Percentiles rank a stretch among this genome's conserved stretches.
Evolutionary conservation across 2,888 invertebrate genomes (phyloP).

Genomic region (Macaria liturata): DNA sequence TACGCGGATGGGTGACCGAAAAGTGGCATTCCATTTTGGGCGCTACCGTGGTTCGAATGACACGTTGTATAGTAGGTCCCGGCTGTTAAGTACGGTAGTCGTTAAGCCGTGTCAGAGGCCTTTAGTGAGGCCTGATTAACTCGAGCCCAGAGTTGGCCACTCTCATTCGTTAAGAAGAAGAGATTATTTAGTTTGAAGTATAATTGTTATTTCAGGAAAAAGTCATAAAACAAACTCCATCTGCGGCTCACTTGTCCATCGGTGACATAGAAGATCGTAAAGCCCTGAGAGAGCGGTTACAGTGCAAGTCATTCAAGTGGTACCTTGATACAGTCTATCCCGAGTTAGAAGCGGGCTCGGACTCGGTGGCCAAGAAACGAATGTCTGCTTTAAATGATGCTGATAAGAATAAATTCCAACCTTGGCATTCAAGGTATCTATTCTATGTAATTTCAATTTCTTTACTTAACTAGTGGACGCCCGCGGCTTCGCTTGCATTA

Average conservation of each 20-base stretch:
- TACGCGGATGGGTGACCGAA: too few species aligned
- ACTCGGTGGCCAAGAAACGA: slow-evolving; percentile 79
- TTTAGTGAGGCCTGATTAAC: too few species aligned
- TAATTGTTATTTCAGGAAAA: slow-evolving; percentile 84
- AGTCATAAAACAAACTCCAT: slow-evolving; percentile 87
- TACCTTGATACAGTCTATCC: slow-evolving; percentile 94
- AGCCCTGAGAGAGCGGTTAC: slow-evolving; percentile 87
- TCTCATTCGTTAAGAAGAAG: too few species aligned
- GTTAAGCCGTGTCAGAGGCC: too few species aligned
- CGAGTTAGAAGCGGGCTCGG: slow-evolving; percentile 87
- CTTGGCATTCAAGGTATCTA: slow-evolving; percentile 89
- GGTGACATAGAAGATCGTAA: slow-evolving; percentile 92
- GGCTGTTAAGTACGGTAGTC: too few species aligned
- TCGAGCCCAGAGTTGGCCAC: too few species aligned
- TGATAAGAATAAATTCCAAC: slow-evolving; percentile 87
- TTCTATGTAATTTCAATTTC: background rate
- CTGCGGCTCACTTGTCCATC: slow-evolving; percentile 83
- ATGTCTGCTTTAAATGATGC: slow-evolving; percentile 83
- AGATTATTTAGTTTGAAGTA: too few species aligned
- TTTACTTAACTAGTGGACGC: background rate
- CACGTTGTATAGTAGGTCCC: too few species aligned
- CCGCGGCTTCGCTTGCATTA: slow-evolving; percentile 1
- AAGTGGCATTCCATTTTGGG: too few species aligned
- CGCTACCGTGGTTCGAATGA: too few species aligned
- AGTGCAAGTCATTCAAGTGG: slow-evolving; percentile 94